Evolutionary conservation across 2,797 vertebrate species (phyloP).

Genomic region (Micromesistius poutassou): DNA sequence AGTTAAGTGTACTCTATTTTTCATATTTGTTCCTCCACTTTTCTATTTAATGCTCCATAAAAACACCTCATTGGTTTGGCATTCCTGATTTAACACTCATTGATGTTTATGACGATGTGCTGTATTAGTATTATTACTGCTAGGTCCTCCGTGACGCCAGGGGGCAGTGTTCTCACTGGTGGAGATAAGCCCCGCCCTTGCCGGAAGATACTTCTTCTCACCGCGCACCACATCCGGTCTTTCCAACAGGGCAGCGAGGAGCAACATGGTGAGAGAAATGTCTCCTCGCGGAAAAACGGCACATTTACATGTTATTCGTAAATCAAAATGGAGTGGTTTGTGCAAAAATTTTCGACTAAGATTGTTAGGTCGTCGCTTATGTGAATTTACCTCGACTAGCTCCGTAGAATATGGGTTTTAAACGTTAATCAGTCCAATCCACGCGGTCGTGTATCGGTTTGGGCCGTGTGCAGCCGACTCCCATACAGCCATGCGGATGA

Average conservation of each 20-base stretch:
- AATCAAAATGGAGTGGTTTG: accelerated
- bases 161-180: slow-evolving; percentile 30
- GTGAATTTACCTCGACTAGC: neutral
- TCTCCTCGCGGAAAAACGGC: accelerated
- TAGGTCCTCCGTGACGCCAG: neutral
- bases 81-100: neutral
- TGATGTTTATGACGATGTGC: neutral
- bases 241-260: slow-evolving; percentile 60
- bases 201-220: slow-evolving; percentile 54
- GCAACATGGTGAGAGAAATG: slow-evolving; percentile 59
- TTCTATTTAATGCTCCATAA: neutral
- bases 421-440: neutral
- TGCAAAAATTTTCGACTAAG: accelerated
- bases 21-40: neutral
- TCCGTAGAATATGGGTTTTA: neutral
- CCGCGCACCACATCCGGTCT: slow-evolving; percentile 70
- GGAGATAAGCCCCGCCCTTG: neutral
- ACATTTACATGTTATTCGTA: accelerated
- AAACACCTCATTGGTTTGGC: neutral
- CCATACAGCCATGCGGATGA: neutral
- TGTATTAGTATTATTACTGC: neutral
- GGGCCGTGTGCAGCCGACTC: neutral
- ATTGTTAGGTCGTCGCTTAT: neutral
- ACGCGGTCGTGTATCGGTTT: neutral
- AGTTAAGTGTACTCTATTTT: neutral